Evolutionary conservation across 37 sponge, comb jelly and placozoan species (phyloP), one percentile per base, ranked within the genome.

Genomic region (Oopsacas minuta): DNA sequence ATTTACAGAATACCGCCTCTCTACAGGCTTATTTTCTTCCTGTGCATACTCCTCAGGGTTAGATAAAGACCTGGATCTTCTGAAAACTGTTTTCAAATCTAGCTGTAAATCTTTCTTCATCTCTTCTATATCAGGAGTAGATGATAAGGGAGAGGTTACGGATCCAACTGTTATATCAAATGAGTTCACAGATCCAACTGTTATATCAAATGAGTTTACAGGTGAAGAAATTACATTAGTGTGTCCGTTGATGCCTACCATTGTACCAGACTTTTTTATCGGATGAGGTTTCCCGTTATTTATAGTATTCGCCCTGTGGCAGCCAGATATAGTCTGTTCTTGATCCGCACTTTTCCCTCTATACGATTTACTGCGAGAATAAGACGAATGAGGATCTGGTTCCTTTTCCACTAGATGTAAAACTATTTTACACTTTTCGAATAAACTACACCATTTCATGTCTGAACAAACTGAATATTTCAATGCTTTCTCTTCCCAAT

Each of bases 401-500:
- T 61, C 75, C 17, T 3, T 20, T 3, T 61, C 75, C 30, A 61
- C 75, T 34, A 61, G 75, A n/a, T 61, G 75, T 12, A 61, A 34
- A 25, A 12, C 75, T n/a, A 20, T 3, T 12, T 61, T 61, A 12
- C 75, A 61, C 75, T 61, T 61, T 34, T 61, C 75, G 28, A 61
- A 61, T 34, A 61, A n/a, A 61, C 75, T 61, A 34, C 75, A 61
- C 75, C 75, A 61, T 12, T 61, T 61, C 7, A 12, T 12, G 22
- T 61, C 17, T 3, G 75, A 61, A 34, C 17, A 5, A 5, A 34
- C 75, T 20, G 75, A 10, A 12, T 61, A 61, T 61, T 61, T 61
- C 75, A 61, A 61, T 12, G 75, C 75, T 61, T 61, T 61, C 22
- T 12, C 75, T 61, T 61, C 75, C 75, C 75, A 61, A 61, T 12